Evolutionary conservation across 2,888 invertebrate genomes (phyloP).

Genomic region (Philereme transversata): DNA sequence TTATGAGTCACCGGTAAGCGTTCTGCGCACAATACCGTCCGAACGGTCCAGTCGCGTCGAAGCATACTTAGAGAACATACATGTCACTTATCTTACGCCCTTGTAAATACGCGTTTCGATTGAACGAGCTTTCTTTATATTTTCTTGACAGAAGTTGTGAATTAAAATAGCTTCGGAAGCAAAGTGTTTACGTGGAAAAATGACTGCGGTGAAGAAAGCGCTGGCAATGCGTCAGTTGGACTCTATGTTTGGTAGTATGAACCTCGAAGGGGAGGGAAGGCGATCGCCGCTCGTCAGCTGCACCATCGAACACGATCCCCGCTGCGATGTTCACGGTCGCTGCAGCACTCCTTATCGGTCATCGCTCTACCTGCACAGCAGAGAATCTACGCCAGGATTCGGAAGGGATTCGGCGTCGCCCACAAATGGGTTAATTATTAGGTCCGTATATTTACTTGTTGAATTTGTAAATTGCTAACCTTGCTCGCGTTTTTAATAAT

Average conservation of each 20-base stretch:
- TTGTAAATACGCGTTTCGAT: conserved; percentile 50
- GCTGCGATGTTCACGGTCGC: conserved; percentile 89
- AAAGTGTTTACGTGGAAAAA: conserved; percentile 54
- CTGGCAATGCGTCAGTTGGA: conserved; percentile 89
- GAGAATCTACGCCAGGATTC: conserved; percentile 83
- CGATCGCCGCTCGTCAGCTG: conserved; percentile 76
- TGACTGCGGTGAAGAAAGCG: conserved; percentile 85
- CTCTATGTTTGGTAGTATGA: conserved; percentile 88
- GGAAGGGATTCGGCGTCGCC: conserved; percentile 82
- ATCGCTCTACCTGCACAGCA: conserved; percentile 74
- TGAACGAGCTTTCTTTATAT: conserved; percentile 45
- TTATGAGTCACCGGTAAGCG: conserved; percentile 75
- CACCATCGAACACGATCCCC: conserved; percentile 83
- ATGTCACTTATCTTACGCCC: conserved; percentile 67
- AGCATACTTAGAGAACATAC: conserved; percentile 80
- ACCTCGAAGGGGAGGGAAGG: conserved; percentile 80
- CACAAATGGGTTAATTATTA: conserved; percentile 75
- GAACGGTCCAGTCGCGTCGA: conserved; percentile 77
- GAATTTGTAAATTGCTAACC: not conserved
- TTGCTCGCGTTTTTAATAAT: conserved; percentile 30
- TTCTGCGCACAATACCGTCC: conserved; percentile 78
- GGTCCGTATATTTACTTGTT: conserved; percentile 54
- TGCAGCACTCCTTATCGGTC: conserved; percentile 74
- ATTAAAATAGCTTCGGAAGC: conserved; percentile 47
- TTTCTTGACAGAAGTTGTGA: conserved; percentile 51